A percentile compares a stretch with the other conserved stretches of the same genome.
Evolutionary conservation across 2,888 invertebrate genomes (phyloP).

Genomic region (Mimachlamys varia): DNA sequence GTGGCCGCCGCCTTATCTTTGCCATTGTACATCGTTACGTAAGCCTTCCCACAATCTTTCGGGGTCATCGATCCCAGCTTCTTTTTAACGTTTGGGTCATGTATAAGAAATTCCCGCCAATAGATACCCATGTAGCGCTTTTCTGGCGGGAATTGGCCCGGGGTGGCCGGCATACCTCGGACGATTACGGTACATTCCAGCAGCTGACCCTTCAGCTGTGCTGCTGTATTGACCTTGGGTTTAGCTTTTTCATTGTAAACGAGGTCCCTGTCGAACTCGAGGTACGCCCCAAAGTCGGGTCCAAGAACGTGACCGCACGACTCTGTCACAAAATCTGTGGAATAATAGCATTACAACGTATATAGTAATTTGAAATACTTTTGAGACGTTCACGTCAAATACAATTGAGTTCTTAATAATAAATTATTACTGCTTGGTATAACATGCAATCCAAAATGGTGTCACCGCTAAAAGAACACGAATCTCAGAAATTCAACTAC

Average conservation of each 20-base stretch:
- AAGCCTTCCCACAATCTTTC: conserved; percentile 61
- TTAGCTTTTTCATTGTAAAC: conserved; percentile 37
- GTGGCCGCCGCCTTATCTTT: conserved; percentile 46
- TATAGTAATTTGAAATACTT: too few species aligned
- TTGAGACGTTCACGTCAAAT: too few species aligned
- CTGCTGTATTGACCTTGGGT: conserved; percentile 32
- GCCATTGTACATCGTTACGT: conserved; percentile 61
- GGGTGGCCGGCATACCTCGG: conserved; percentile 58
- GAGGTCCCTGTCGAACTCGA: conserved; percentile 59
- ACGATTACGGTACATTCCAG: conserved; percentile 61
- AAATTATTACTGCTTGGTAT: too few species aligned
- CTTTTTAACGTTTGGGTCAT: conserved; percentile 55
- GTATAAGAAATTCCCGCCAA: conserved; percentile 59
- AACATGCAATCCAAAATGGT: too few species aligned
- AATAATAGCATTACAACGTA: background rate
- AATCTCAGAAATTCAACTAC: too few species aligned
- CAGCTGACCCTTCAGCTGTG: conserved; percentile 49
- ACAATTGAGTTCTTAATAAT: too few species aligned
- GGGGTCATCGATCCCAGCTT: conserved; percentile 43
- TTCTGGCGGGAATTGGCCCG: conserved; percentile 35
- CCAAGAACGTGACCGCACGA: conserved; percentile 63
- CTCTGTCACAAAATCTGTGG: conserved; percentile 61
- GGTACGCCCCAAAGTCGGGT: conserved; percentile 59
- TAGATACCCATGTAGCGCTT: conserved; percentile 57
- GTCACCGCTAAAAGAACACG: too few species aligned